Percentiles rank a stretch among this genome's conserved stretches.
Evolutionary conservation across 2,888 invertebrate species (phyloP).

Genomic region (Synanthedon andrenaeformis): DNA sequence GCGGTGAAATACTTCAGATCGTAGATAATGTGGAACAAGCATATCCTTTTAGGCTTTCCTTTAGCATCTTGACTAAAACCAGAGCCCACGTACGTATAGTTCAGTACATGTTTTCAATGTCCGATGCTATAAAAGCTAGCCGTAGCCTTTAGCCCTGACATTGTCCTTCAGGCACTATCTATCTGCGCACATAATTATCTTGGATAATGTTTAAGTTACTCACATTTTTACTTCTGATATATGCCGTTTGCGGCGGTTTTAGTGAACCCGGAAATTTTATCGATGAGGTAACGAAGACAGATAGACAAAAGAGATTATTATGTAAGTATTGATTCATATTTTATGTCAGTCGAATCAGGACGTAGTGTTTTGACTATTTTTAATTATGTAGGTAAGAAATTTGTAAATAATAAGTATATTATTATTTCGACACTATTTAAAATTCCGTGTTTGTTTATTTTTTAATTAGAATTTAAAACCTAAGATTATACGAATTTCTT

Average conservation of each 20-base stretch:
- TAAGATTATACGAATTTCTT: too few relatives aligned
- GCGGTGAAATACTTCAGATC: background rate
- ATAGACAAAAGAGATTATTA: constrained; percentile 38
- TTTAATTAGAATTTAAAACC: too few relatives aligned
- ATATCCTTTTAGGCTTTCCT: constrained; percentile 56
- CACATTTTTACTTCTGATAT: constrained; percentile 19
- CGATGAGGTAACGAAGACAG: constrained; percentile 10
- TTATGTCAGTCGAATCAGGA: too few relatives aligned
- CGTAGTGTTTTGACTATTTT: too few relatives aligned
- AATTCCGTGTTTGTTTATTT: too few relatives aligned
- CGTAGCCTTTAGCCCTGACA: constrained; percentile 55
- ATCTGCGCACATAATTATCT: constrained; percentile 17
- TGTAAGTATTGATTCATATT: constrained; percentile 29
- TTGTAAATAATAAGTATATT: too few relatives aligned
- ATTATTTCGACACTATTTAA: too few relatives aligned
- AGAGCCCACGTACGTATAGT: constrained; percentile 52
- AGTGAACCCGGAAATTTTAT: constrained; percentile 8
- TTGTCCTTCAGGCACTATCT: constrained; percentile 37
- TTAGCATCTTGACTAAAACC: constrained; percentile 47
- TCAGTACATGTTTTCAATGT: constrained; percentile 44
- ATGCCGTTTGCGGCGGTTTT: constrained; percentile 14
- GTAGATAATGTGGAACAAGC: constrained; percentile 25
- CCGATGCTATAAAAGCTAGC: constrained; percentile 61
- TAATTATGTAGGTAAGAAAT: too few relatives aligned
- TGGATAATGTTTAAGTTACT: constrained; percentile 33